Evolutionary conservation across 2,113 vertebrate genomes (phyloP).

Genomic region (Protobothrops mucrosquamatus): DNA sequence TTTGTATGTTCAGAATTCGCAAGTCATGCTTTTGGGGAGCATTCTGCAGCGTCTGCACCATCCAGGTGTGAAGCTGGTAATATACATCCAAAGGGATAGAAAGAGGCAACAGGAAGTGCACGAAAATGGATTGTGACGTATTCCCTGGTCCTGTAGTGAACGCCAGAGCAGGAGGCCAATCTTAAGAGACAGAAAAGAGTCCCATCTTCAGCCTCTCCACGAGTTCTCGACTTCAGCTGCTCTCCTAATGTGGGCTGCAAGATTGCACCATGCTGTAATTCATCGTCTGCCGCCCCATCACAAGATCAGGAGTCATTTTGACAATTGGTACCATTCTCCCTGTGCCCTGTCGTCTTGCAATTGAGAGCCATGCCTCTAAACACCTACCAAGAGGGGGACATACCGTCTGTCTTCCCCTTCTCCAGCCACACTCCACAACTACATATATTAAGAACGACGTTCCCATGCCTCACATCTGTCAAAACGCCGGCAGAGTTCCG

Average conservation of each 20-base stretch:
- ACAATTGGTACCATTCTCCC: too few relatives aligned
- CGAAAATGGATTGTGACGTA: conserved; percentile 92
- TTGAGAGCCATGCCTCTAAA: not conserved
- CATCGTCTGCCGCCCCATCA: not conserved
- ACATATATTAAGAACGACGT: too few relatives aligned
- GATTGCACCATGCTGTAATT: not conserved
- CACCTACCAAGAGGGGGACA: too few relatives aligned
- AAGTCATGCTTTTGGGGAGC: conserved; percentile 87
- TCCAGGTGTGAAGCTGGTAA: conserved; percentile 87
- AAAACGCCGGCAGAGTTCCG: not conserved
- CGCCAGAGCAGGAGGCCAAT: conserved; percentile 82
- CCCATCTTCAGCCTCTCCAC: conserved; percentile 67
- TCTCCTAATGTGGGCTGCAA: rapidly evolving
- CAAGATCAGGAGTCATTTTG: rapidly evolving
- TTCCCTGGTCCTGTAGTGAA: conserved; percentile 85
- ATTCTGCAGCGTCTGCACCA: conserved; percentile 90
- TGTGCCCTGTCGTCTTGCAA: not conserved
- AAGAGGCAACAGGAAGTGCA: conserved; percentile 91
- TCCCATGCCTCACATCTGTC: too few relatives aligned
- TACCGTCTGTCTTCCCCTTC: not conserved
- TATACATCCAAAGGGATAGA: conserved; percentile 92
- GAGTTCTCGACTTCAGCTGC: not conserved
- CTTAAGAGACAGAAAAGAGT: conserved; percentile 74
- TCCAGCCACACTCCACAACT: not conserved
- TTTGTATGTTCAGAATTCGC: conserved; percentile 87